These are phyloP conservation scores for Drosophila rhopaloa DNA, from an alignment of 1,140 invertebrate genomes.

Conservation along the genomic window DNA sequence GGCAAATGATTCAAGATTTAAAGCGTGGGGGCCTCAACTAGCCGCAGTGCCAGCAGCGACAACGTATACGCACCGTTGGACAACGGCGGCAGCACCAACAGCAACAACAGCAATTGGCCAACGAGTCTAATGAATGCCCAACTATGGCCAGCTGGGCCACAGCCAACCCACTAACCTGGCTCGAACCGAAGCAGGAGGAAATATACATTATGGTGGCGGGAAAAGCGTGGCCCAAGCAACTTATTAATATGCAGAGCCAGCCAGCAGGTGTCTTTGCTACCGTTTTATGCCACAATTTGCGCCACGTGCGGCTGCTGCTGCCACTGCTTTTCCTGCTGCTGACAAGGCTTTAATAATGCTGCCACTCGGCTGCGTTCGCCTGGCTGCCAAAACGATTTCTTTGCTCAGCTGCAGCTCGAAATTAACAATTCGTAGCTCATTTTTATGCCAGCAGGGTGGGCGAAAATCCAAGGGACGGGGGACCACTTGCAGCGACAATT, in stretches of 20 bases:
- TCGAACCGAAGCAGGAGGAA: constrained; percentile 5
- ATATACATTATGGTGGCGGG: constrained; percentile 66
- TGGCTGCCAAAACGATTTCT: constrained; percentile 31
- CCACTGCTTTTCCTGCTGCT: constrained; percentile 17
- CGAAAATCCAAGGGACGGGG: neutral
- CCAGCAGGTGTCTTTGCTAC: constrained; percentile 74
- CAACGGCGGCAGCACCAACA: constrained; percentile 2
- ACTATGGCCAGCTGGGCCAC: constrained; percentile 37
- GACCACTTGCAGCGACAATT: constrained; percentile 49
- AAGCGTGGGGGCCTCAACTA: constrained; percentile 4
- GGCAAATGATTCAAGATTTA: constrained; percentile 12
- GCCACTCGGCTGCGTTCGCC: constrained; percentile 39
- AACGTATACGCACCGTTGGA: constrained; percentile 50
- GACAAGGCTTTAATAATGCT: constrained; percentile 53
- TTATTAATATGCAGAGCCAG: constrained; percentile 78
- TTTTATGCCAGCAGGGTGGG: constrained; percentile 28
- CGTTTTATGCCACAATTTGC: constrained; percentile 78
- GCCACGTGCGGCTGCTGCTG: constrained; percentile 33
- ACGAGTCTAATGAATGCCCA: constrained; percentile 46
- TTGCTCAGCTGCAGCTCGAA: constrained; percentile 44
- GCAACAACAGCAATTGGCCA: constrained; percentile 28
- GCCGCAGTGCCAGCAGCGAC: constrained; percentile 5
- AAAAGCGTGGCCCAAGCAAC: constrained; percentile 38
- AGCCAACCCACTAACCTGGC: constrained; percentile 29
- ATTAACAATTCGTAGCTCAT: constrained; percentile 56